A percentile compares a stretch with the other conserved stretches of the same genome.
These are phyloP conservation scores for Ceyx melanurus DNA, from an alignment of 2,113 vertebrate genomes.

Conservation along the genomic window DNA sequence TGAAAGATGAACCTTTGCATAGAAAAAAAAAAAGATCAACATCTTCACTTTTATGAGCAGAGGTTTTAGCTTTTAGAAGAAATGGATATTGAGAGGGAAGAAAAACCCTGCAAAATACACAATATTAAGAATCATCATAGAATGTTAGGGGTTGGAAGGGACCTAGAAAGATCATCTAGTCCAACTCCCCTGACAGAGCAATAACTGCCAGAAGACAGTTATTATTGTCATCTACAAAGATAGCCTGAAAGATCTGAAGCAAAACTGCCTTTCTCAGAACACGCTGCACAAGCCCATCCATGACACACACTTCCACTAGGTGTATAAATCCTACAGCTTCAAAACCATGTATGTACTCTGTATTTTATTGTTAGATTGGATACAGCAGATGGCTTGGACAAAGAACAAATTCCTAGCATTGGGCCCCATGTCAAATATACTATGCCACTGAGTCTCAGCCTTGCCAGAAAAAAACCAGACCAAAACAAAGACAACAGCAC, in stretches of 20 bases:
- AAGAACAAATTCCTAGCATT: neutral
- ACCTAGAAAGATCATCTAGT: no score
- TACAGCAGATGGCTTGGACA: neutral
- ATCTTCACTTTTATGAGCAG: neutral
- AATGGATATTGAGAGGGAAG: neutral
- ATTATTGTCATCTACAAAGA: neutral
- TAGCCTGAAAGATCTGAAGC: neutral
- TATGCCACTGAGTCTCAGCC: neutral
- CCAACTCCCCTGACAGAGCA: no score
- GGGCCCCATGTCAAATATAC: neutral
- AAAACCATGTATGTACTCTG: neutral
- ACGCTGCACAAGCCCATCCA: neutral
- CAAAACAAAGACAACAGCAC: neutral
- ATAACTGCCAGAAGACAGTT: neutral
- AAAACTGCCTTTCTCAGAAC: neutral
- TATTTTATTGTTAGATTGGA: neutral
- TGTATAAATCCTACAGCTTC: neutral
- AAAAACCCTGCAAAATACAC: neutral
- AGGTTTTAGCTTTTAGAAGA: constrained; percentile 1
- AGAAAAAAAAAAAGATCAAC: neutral
- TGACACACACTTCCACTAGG: neutral
- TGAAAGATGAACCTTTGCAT: neutral
- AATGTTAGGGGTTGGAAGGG: no score
- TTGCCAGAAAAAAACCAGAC: neutral
- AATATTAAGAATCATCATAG: neutral